Evolutionary conservation across 1,140 invertebrate genomes (phyloP), one percentile per base, ranked within the genome.

Genomic region (Neodiprion fabricii): DNA sequence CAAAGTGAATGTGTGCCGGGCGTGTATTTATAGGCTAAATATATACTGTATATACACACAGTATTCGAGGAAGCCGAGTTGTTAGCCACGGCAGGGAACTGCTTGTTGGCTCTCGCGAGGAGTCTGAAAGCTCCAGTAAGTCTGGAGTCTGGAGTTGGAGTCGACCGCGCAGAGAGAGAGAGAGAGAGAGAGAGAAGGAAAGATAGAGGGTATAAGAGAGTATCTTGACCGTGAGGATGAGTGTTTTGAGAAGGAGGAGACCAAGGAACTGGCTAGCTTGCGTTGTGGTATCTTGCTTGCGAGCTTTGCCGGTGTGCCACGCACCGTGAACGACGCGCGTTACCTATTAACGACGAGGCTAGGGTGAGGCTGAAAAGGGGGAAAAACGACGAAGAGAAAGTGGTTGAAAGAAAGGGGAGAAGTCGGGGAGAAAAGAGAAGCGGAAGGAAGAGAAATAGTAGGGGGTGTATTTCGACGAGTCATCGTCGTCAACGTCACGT

Each of bases 251-350:
- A 61, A 61, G 11, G 53, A 61, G 3, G 53, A 61, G 53, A 17
- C n/a, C 53, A 9, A 61, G 53, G 53, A 40, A 40, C 1, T 5
- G 28, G 28, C 28, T 40, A 40, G 28, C 28, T 40, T 40, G 28
- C 28, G 28, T 1, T 40, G 28, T 40, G 28, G 28, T 40, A 40
- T 40, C 28, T 2, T 2, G 28, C 28, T 40, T 40, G 28, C 28
- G 28, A 40, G 28, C 28, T 40, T 40, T 40, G 28, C 28, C 28
- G 28, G 28, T 40, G 28, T 40, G 28, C 28, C 1, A 40, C 28
- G 28, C 53, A 61, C n/a, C 53, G 53, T 17, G 53, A 61, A 61
- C n/a, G 53, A 61, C 53, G 53, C 53, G n/a, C 53, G 53, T 61
- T 61, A 61, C 5, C 53, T 61, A 61, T 61, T 61, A 61, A 61